Percentiles rank a stretch among this genome's conserved stretches.
phyloP scores from a whole-genome alignment of 2,888 invertebrate genomes.

The Doris montereyensis region DNA sequence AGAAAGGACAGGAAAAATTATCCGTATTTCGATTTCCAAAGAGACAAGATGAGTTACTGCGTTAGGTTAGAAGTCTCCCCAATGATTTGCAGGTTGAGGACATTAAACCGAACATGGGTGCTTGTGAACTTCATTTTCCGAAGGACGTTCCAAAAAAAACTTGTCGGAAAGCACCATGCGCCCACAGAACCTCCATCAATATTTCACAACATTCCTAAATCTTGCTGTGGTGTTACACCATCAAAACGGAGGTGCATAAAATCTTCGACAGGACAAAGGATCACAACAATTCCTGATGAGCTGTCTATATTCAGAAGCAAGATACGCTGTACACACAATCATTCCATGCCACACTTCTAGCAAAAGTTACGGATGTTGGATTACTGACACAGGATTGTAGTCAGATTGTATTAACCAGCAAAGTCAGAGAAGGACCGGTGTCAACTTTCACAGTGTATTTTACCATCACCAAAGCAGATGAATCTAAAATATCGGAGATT shows the following conservation, averaged over 20 bases:
- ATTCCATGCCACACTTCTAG: background rate
- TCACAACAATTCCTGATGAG: too few species aligned
- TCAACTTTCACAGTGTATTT: background rate
- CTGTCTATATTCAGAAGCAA: background rate
- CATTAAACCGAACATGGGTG: background rate
- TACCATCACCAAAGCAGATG: background rate
- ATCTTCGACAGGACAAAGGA: too few species aligned
- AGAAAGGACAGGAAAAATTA: background rate
- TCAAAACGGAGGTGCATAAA: background rate
- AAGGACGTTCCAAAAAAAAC: background rate
- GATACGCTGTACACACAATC: background rate
- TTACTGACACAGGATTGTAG: background rate
- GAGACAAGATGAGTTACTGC: background rate
- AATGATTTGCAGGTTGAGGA: background rate
- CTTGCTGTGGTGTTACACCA: background rate
- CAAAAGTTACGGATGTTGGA: background rate
- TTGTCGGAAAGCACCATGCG: background rate
- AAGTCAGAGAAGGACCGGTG: background rate
- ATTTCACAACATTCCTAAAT: background rate
- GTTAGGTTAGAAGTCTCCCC: background rate
- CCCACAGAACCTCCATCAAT: background rate
- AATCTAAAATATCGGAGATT: background rate
- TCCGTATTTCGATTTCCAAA: background rate
- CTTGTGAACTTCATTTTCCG: background rate
- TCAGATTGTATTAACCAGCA: background rate